These are phyloP conservation scores for Pyrocoelia pectoralis DNA, from an alignment of 2,888 invertebrate species.

Conservation along the genomic window DNA sequence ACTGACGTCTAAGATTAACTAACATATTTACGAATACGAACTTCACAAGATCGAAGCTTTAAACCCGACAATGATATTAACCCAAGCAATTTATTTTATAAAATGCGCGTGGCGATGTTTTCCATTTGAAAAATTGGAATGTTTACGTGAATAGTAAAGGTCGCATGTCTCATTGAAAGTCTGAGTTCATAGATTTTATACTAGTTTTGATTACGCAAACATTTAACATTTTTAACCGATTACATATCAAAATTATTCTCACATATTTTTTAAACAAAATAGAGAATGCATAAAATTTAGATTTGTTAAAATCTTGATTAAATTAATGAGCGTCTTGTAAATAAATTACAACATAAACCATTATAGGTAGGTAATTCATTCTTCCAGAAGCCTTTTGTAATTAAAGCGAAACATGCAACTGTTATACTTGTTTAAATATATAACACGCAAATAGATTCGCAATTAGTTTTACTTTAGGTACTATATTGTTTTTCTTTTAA, in stretches of 20 bases:
- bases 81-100: slow-evolving; percentile 11
- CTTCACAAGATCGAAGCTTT: slow-evolving; percentile 25
- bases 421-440: too few species aligned
- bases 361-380: neutral
- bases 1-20: slow-evolving; percentile 27
- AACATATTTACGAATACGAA: slow-evolving; percentile 28
- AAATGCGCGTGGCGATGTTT: neutral
- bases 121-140: too few species aligned
- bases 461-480: too few species aligned
- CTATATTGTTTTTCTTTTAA: too few species aligned
- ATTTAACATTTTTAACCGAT: neutral
- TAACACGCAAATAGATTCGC: too few species aligned
- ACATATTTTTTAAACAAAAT: slow-evolving; percentile 6
- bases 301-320: slow-evolving; percentile 1
- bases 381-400: too few species aligned
- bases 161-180: too few species aligned
- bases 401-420: too few species aligned
- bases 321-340: neutral
- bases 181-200: too few species aligned
- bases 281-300: neutral
- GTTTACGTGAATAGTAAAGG: too few species aligned
- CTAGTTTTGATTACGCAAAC: too few species aligned
- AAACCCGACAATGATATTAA: slow-evolving; percentile 24
- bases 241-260: slow-evolving; percentile 4
- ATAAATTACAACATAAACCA: neutral